phyloP scores from a whole-genome alignment of 2,888 invertebrate species.

The Ditula angustiorana region DNA sequence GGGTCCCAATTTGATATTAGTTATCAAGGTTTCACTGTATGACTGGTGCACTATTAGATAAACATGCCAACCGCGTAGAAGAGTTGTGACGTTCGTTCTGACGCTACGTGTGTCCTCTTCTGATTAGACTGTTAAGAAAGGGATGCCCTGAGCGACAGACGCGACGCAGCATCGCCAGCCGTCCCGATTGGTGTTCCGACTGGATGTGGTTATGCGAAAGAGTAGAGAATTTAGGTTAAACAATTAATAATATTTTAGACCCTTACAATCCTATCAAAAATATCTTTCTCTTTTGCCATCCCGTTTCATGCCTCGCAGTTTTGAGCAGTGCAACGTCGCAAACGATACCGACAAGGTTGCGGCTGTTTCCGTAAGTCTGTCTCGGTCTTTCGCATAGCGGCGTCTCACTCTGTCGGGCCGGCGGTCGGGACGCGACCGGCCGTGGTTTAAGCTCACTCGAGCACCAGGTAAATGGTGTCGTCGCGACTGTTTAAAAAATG shows the following conservation, averaged over 20 bases:
- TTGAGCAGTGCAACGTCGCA: neutral
- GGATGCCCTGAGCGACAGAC: neutral
- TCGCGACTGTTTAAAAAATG: conserved; percentile 36
- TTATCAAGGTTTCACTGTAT: no score
- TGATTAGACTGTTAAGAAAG: no score
- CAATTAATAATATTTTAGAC: no score
- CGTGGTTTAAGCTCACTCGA: conserved; percentile 50
- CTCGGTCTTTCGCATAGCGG: conserved; percentile 3
- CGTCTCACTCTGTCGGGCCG: conserved; percentile 13
- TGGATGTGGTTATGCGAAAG: neutral
- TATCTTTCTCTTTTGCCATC: no score
- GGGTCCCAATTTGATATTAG: no score
- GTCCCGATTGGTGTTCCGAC: neutral
- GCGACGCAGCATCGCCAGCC: neutral
- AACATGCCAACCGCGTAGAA: no score
- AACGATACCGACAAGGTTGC: neutral
- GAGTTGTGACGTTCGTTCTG: no score
- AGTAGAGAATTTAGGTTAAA: neutral
- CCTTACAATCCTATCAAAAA: no score
- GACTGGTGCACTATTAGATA: no score
- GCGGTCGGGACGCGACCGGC: neutral
- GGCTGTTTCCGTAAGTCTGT: no score
- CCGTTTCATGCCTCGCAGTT: neutral
- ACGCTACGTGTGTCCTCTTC: no score
- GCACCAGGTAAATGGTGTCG: conserved; percentile 67